Evolutionary conservation across 2,888 invertebrate species (phyloP).

Genomic region (Trilocha varians): DNA sequence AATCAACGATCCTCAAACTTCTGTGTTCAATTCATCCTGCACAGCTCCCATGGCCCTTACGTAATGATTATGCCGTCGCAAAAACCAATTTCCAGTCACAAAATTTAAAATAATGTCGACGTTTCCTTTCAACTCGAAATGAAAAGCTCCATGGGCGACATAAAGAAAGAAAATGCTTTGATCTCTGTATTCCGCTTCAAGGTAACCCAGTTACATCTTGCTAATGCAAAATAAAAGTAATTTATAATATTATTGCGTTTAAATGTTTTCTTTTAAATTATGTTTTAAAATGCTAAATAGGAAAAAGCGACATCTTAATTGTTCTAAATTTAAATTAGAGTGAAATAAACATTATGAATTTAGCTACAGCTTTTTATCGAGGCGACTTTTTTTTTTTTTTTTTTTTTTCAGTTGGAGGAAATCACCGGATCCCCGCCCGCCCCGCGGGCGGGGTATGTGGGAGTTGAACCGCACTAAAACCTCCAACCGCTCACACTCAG

Average conservation of each 20-base stretch:
- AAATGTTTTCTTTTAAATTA: too few species aligned
- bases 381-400: too few species aligned
- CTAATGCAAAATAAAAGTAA: not conserved
- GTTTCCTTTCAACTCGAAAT: slow-evolving; percentile 1
- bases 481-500: too few species aligned
- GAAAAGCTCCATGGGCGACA: not conserved
- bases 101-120: slow-evolving; percentile 5
- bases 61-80: not conserved
- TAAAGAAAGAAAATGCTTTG: slow-evolving; percentile 2
- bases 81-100: slow-evolving; percentile 4
- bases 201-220: not conserved
- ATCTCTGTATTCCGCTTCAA: not conserved
- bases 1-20: slow-evolving; percentile 19
- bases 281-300: too few species aligned
- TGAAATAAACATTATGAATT: too few species aligned
- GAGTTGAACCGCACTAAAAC: too few species aligned
- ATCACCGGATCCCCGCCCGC: too few species aligned
- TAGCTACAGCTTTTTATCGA: too few species aligned
- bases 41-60: slow-evolving; percentile 4
- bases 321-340: too few species aligned
- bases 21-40: slow-evolving; percentile 11
- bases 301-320: too few species aligned
- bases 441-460: too few species aligned
- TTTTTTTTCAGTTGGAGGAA: too few species aligned
- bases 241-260: not conserved